A percentile compares a stretch with the other conserved stretches of the same genome.
phyloP scores from a whole-genome alignment of 2,888 invertebrate species.

The Tenodera sinensis region DNA sequence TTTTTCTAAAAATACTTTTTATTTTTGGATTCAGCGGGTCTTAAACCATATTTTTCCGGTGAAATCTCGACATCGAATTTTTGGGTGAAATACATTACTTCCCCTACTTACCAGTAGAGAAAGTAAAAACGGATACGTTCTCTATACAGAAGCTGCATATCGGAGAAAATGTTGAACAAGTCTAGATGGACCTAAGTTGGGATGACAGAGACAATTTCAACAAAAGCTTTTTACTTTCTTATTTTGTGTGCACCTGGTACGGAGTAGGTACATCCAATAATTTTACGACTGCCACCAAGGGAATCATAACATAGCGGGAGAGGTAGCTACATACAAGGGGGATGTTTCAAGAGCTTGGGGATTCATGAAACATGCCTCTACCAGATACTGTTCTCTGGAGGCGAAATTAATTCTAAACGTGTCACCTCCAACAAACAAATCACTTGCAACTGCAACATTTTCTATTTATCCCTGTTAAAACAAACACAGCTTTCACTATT shows the following conservation, averaged over 20 bases:
- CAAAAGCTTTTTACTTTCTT: background rate
- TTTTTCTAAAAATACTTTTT: too few relatives aligned
- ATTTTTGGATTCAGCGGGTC: too few relatives aligned
- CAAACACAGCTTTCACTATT: background rate
- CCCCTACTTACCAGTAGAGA: too few relatives aligned
- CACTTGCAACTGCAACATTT: background rate
- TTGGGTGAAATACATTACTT: too few relatives aligned
- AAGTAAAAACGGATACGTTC: too few relatives aligned
- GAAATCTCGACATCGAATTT: too few relatives aligned
- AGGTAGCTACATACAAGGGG: background rate
- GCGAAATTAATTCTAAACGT: background rate
- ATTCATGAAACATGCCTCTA: background rate
- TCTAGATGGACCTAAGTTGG: too few relatives aligned
- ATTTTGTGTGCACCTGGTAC: background rate
- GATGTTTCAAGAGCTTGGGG: background rate
- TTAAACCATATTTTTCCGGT: too few relatives aligned
- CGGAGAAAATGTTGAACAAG: too few relatives aligned
- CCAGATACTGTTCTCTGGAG: background rate
- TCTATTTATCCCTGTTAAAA: background rate
- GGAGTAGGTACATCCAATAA: background rate
- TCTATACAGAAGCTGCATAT: too few relatives aligned
- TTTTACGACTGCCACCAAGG: background rate
- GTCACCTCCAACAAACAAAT: background rate
- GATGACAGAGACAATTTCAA: background rate
- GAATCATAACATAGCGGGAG: background rate